These are phyloP conservation scores for Phallusia fumigata DNA, from an alignment of 23 tunicate genomes.

Conservation along the genomic window DNA sequence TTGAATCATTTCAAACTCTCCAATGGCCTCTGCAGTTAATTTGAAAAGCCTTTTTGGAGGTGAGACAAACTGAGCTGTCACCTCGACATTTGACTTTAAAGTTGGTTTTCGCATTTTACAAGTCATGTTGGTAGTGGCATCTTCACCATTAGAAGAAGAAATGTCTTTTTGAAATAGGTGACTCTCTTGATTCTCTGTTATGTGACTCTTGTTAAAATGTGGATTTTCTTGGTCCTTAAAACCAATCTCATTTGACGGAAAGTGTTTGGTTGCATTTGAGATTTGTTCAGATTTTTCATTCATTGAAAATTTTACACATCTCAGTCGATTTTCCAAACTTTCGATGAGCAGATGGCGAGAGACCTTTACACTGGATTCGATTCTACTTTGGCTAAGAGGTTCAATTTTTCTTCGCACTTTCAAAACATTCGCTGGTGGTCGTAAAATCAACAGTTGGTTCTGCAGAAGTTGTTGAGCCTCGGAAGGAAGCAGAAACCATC, in stretches of 20 bases:
- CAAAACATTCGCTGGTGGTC: conserved; percentile 19
- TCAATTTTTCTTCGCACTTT: conserved; percentile 33
- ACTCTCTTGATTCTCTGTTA: neutral
- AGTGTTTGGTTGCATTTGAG: neutral
- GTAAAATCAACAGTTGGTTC: neutral
- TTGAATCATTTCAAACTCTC: conserved; percentile 84
- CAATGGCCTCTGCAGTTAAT: conserved; percentile 76
- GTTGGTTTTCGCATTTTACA: neutral
- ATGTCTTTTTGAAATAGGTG: neutral
- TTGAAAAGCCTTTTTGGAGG: conserved; percentile 79
- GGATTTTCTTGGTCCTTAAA: neutral
- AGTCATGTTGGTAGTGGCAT: neutral
- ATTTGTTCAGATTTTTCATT: neutral
- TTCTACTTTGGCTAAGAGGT: conserved; percentile 35
- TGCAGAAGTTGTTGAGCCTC: conserved; percentile 61
- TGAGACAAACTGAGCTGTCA: conserved; percentile 16
- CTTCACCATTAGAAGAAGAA: too few relatives aligned
- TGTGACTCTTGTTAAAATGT: neutral
- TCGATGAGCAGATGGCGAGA: neutral
- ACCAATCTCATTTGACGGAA: neutral
- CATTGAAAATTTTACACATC: too few relatives aligned
- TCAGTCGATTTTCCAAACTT: neutral
- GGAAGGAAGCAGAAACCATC: conserved; percentile 95
- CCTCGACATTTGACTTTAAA: neutral
- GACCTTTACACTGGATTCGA: conserved; percentile 5